phyloP scores from a whole-genome alignment of 2,888 invertebrate species.

The Ryuthela nishihirai region DNA sequence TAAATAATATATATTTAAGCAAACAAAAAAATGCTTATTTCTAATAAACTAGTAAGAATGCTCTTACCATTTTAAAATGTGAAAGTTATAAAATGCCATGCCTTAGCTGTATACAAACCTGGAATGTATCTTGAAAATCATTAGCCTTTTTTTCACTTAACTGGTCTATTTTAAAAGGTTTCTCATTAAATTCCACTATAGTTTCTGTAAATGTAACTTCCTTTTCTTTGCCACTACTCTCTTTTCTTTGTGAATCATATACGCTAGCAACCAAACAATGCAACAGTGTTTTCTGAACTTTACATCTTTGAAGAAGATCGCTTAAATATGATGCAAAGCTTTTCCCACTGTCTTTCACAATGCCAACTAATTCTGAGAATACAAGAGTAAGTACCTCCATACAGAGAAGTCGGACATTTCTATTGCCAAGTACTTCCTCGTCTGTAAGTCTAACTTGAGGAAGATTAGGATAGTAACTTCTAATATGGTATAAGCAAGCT shows the following conservation, averaged over 20 bases:
- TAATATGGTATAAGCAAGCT: constrained; percentile 71
- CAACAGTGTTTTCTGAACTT: constrained; percentile 76
- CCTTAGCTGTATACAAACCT: no score
- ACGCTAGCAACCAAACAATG: constrained; percentile 76
- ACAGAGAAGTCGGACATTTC: constrained; percentile 70
- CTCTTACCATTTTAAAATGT: no score
- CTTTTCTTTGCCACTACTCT: constrained; percentile 14
- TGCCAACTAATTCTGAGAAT: constrained; percentile 66
- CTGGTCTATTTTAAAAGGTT: constrained; percentile 15
- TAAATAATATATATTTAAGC: no score
- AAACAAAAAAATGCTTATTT: no score
- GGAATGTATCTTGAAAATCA: constrained; percentile 39
- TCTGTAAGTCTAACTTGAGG: constrained; percentile 63
- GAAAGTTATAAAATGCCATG: no score
- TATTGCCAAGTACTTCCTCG: constrained; percentile 69
- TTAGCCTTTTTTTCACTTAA: not conserved
- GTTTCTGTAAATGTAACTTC: constrained; percentile 65
- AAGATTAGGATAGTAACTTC: constrained; percentile 72
- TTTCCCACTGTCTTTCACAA: constrained; percentile 71
- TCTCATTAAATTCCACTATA: constrained; percentile 67
- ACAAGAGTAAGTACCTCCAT: constrained; percentile 61
- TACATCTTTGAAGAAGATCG: constrained; percentile 62
- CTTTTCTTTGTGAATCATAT: constrained; percentile 47
- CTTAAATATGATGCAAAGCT: constrained; percentile 65
- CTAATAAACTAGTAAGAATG: no score